Evolutionary conservation across 2,888 invertebrate genomes (phyloP).

Genomic region (Heteromurus nitidus): DNA sequence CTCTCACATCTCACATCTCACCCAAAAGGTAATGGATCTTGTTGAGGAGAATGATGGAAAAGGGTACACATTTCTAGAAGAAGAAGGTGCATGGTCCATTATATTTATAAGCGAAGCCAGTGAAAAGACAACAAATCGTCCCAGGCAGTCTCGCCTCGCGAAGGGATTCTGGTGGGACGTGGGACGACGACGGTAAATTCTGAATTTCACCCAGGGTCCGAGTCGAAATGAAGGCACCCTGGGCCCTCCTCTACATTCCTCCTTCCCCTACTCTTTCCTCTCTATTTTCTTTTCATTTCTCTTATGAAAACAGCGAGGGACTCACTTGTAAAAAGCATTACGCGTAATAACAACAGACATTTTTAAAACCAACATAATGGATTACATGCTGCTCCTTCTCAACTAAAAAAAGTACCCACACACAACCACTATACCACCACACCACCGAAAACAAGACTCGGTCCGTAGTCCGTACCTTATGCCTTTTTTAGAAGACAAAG

Average conservation of each 20-base stretch:
- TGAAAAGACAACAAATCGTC: slow-evolving; percentile 55
- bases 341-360: slow-evolving; percentile 58
- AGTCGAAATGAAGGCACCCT: slow-evolving; percentile 44
- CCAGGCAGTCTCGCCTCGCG: slow-evolving; percentile 41
- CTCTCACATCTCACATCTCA: too few species aligned
- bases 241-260: neutral
- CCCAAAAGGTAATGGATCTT: too few species aligned
- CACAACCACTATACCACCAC: too few species aligned
- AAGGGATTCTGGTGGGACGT: slow-evolving; percentile 17
- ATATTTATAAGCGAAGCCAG: neutral
- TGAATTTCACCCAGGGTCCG: slow-evolving; percentile 29
- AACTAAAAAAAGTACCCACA: too few species aligned
- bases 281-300: slow-evolving; percentile 49
- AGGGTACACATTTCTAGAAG: too few species aligned
- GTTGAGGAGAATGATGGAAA: too few species aligned
- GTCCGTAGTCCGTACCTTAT: too few species aligned
- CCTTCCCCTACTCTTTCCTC: neutral
- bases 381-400: slow-evolving; percentile 50
- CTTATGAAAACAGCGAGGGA: slow-evolving; percentile 36
- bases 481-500: neutral
- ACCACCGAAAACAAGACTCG: too few species aligned
- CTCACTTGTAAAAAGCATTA: slow-evolving; percentile 45
- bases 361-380: slow-evolving; percentile 64
- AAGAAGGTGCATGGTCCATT: too few species aligned
- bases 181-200: too few species aligned